Conservation (phyloP, 53 echinoderm and acorn worm genomes). For the Actinopyga echinites region DNA sequence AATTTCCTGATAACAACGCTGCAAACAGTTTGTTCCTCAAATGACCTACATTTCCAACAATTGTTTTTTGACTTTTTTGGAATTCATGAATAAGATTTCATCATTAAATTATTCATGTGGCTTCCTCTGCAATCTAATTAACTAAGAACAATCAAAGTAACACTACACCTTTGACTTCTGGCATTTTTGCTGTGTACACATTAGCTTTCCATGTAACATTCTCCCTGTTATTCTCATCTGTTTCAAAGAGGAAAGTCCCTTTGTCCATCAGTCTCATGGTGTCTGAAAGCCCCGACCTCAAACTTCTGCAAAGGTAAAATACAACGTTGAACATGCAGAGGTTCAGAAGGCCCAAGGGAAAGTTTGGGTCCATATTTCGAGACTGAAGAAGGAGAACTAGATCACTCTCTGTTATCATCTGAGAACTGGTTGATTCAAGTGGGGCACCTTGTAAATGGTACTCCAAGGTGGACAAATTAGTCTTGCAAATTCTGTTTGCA, state of each 20-base stretch:
- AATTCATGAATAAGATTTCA: no score
- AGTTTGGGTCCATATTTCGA: constrained; percentile 3
- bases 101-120: no score
- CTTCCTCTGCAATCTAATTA: no score
- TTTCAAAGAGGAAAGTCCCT: constrained; percentile 27
- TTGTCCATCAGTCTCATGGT: constrained; percentile 23
- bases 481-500: constrained; percentile 35
- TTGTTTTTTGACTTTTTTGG: no score
- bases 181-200: constrained; percentile 1
- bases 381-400: constrained; percentile 1
- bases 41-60: no score
- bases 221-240: constrained; percentile 1
- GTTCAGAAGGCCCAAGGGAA: constrained; percentile 27
- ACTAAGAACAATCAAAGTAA: no score
- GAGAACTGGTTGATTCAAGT: neutral
- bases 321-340: constrained; percentile 44
- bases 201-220: constrained; percentile 14
- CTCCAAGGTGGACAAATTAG: constrained; percentile 2
- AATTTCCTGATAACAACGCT: no score
- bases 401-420: neutral
- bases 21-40: no score
- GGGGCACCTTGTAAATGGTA: constrained; percentile 29
- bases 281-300: constrained; percentile 12
- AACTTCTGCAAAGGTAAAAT: constrained; percentile 8
- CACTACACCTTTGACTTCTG: neutral